Base-by-base conservation (phyloP, 1,140 invertebrate species). In the Gyrodactylus salaris region DNA sequence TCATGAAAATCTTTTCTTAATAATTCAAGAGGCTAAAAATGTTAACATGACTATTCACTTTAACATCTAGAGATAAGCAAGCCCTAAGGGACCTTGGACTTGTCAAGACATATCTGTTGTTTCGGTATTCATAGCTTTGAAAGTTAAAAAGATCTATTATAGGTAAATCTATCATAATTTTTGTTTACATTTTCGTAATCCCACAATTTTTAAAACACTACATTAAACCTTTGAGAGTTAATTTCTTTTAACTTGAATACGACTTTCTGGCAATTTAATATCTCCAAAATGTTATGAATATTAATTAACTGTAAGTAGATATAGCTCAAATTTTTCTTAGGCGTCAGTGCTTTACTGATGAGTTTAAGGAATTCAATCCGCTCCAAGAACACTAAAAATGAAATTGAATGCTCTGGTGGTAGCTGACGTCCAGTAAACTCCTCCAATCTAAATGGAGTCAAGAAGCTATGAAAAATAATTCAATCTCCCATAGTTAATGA, bases 61-160 rank as follows among this genome's bases (percentile, higher is more conserved):
- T 84, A 1, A 83, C 79, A 72, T 78, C 79, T 26, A 83, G 77
- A 75, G 79, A 78, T 2, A 80, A 78, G 76, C 83, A 84, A 26
- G 83, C 83, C 76, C 83, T 82, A 25, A 84, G 76, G 23, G 83
- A 84, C 72, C 83, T 76, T 26, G 83, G 83, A 77, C 83, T 84
- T 1, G 83, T 84, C 27, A 84, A 75, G 0, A 84, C 80, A 79
- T 83, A 84, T 74, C 81, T 81, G 73, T 79, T 81, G 74, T 79
- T 77, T 73, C 80, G 79, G 76, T 79, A 82, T 26, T 79, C 76
- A 24, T 78, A 76, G 72, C 80, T 78, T 71, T 84, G 82, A 76
- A 83, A 82, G 76, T 84, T 83, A 73, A 80, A 78, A 1, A 84
- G 77, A 76, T 82, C 76, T 25, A 80, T 76, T 1, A 77, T 75